Percentiles rank a stretch among this genome's conserved stretches.
Evolutionary conservation across 2,113 vertebrate species (phyloP).

Genomic region (Parus major): DNA sequence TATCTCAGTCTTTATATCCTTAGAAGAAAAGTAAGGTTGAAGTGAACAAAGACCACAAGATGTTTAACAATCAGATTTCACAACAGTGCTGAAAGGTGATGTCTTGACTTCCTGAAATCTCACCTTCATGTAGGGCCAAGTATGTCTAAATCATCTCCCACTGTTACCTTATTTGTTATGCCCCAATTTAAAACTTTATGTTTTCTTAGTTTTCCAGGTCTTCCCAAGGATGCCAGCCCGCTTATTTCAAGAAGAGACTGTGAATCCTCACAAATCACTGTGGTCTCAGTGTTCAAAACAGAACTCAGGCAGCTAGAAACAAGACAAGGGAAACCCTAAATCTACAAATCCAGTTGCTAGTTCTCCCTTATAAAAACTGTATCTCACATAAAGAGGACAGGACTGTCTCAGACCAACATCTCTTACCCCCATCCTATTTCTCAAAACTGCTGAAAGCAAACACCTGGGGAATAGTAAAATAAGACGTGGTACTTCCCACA

Average conservation of each 20-base stretch:
- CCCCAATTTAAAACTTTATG: background rate
- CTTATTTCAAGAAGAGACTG: background rate
- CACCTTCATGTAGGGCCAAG: background rate
- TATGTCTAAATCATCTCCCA: background rate
- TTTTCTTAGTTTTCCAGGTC: background rate
- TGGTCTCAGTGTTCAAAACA: background rate
- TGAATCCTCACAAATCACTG: background rate
- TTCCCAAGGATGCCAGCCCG: background rate
- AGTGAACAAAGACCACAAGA: background rate
- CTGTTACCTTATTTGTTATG: background rate
- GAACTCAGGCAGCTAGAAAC: background rate
- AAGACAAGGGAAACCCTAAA: background rate
- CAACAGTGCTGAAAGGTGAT: background rate
- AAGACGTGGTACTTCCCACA: background rate
- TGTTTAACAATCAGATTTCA: background rate
- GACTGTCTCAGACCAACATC: background rate
- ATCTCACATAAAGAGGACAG: background rate
- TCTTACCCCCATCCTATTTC: background rate
- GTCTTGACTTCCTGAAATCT: background rate
- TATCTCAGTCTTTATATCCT: background rate
- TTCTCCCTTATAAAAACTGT: background rate
- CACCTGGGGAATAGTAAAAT: background rate
- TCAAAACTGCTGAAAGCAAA: background rate
- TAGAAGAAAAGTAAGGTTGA: background rate
- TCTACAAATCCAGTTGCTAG: background rate